Evolutionary conservation across 2,888 invertebrate genomes (phyloP).

Genomic region (Pherbina coryleti): DNA sequence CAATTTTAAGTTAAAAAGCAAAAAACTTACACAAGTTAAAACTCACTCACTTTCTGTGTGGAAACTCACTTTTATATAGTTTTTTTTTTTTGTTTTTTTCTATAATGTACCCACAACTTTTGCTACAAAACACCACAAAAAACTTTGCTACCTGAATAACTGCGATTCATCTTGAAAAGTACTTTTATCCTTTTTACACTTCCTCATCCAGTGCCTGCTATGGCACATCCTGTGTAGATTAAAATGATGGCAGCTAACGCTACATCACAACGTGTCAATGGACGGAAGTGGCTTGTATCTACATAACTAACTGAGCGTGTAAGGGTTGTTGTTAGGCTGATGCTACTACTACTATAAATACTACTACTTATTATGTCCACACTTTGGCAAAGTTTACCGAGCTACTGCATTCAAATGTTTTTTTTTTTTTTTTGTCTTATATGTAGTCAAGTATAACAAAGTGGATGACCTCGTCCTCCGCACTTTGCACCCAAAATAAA

Average conservation of each 20-base stretch:
- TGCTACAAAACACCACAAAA: too few species aligned
- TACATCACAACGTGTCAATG: conserved; percentile 49
- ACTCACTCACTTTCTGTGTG: conserved; percentile 58
- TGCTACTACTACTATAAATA: conserved; percentile 18
- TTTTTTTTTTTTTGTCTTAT: neutral
- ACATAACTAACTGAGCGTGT: conserved; percentile 65
- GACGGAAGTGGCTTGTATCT: conserved; percentile 58
- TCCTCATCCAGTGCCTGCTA: neutral
- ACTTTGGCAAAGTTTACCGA: conserved; percentile 39
- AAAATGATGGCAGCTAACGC: conserved; percentile 48
- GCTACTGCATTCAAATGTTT: conserved; percentile 8
- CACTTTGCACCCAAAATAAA: conserved; percentile 48
- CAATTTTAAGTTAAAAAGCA: neutral
- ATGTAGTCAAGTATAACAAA: conserved; percentile 14
- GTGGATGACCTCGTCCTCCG: conserved; percentile 2
- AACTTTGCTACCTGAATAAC: neutral
- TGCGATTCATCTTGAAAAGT: conserved; percentile 13
- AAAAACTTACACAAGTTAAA: neutral
- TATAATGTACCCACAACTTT: too few species aligned
- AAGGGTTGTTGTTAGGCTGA: conserved; percentile 33
- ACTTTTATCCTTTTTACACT: neutral
- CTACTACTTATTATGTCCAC: conserved; percentile 53
- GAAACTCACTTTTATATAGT: conserved; percentile 43
- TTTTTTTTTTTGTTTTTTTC: too few species aligned
- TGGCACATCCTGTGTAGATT: neutral